Base-by-base conservation (phyloP, 1,140 invertebrate genomes). In the Leptinotarsa texana region DNA sequence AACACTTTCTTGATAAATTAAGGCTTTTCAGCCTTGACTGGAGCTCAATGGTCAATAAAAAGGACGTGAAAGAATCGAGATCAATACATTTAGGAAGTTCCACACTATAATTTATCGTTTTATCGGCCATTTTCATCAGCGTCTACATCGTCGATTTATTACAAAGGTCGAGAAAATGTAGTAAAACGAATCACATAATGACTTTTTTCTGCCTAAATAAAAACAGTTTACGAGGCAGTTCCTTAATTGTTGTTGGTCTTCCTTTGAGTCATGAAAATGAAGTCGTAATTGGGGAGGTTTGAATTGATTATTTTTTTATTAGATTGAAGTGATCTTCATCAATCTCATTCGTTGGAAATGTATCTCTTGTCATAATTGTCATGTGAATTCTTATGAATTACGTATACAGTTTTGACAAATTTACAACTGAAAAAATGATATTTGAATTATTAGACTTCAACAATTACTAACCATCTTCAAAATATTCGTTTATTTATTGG, bases 41-140 rank as follows among this genome's bases (percentile, higher is more conserved):
- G 21, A 17, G 63, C 63, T 65, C 21, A 65, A 65, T 65, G 63
- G 63, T 33, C 63, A 65, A 65, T 65, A 65, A 65, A 65, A 65
- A 65, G 27, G 63, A 22, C 63, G 63, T 65, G 63, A 22, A 65
- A 65, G 63, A 65, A 65, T 65, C 21, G 63, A 18, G 63, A 65
- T 65, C 63, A 65, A 65, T 65, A 65, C 63, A 65, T 65, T 65
- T 33, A 65, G 63, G 63, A 65, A 65, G 63, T 65, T 65, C 63
- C 63, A 65, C 63, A 65, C 63, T 21, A 18, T 65, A 21, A 65
- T 65, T 65, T 65, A 65, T 65, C 63, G 63, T 65, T 21, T 65
- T 65, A 65, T 65, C 63, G 63, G 63, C 63, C 63, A 65, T 65
- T 65, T 33, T 65, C 63, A 65, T 65, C 63, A 65, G 21, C 63